Conservation (phyloP, 2,797 vertebrate species). For the Dromococcyx pavoninus region DNA sequence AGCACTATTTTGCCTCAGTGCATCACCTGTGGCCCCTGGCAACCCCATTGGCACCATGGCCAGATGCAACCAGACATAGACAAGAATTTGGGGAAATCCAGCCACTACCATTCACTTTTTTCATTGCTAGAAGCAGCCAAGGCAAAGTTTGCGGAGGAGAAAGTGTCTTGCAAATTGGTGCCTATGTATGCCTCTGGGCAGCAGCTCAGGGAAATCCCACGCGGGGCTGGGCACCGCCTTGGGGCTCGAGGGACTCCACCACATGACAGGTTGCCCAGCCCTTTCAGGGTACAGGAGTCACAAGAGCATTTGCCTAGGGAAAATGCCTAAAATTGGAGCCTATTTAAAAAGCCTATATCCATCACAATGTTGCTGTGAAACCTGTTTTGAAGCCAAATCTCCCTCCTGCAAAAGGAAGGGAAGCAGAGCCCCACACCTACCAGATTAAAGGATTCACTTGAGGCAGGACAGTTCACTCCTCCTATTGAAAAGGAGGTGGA, state of each 20-base stretch:
- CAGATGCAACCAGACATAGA: not conserved
- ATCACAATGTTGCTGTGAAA: not conserved
- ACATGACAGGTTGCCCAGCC: not conserved
- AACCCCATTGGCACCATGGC: too few species aligned
- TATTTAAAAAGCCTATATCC: not conserved
- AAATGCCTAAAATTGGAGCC: not conserved
- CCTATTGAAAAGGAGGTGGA: not conserved
- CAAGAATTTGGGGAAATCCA: not conserved
- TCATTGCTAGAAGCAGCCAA: not conserved
- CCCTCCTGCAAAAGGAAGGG: not conserved
- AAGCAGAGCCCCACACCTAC: not conserved
- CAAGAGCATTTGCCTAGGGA: not conserved
- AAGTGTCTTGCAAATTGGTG: not conserved
- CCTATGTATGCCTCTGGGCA: accelerated
- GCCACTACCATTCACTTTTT: not conserved
- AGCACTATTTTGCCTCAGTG: accelerated
- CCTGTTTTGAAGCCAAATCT: not conserved
- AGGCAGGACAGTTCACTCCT: not conserved
- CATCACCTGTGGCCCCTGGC: not conserved
- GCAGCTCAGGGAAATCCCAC: not conserved
- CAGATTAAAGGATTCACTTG: not conserved
- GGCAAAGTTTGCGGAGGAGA: not conserved
- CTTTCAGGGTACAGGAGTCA: not conserved
- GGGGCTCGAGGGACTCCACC: accelerated
- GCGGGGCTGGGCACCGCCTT: accelerated